Evolutionary conservation across 2,888 invertebrate species (phyloP).

Genomic region (Oscheius sp.): DNA sequence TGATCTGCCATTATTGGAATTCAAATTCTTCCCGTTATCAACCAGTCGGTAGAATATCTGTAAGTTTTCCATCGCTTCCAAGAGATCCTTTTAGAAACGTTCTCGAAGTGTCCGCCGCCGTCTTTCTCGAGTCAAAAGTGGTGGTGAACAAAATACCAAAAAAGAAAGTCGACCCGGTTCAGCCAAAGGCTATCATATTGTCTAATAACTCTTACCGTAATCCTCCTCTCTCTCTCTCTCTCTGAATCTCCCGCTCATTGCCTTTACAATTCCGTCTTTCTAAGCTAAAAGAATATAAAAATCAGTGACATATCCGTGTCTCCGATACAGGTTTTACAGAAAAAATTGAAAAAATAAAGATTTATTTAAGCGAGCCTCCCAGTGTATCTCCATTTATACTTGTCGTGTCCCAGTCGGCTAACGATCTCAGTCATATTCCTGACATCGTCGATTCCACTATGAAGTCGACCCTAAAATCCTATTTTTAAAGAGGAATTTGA

Average conservation of each 20-base stretch:
- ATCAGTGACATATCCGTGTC: too few species aligned
- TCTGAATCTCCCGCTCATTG: too few species aligned
- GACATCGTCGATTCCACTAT: slow-evolving; percentile 74
- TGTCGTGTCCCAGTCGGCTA: slow-evolving; percentile 34
- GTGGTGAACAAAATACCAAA: slow-evolving; percentile 46
- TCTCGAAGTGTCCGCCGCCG: slow-evolving; percentile 56
- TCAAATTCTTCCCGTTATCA: slow-evolving; percentile 66
- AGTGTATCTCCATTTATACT: slow-evolving; percentile 35
- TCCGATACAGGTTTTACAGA: slow-evolving; percentile 15
- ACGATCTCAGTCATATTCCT: slow-evolving; percentile 71
- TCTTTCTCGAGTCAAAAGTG: slow-evolving; percentile 56
- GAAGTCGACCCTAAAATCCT: slow-evolving; percentile 72
- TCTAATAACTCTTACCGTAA: slow-evolving; percentile 23
- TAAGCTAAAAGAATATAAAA: too few species aligned
- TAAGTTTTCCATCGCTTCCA: slow-evolving; percentile 23
- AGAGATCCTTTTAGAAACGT: slow-evolving; percentile 50
- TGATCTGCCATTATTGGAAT: slow-evolving; percentile 69
- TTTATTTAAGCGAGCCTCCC: slow-evolving; percentile 6
- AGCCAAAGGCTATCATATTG: slow-evolving; percentile 53
- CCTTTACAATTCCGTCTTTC: too few species aligned
- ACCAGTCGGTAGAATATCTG: slow-evolving; percentile 63
- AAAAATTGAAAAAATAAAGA: not conserved
- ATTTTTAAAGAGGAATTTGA: too few species aligned
- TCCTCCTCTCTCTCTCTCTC: not conserved
- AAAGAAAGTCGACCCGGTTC: slow-evolving; percentile 33